phyloP scores from a whole-genome alignment of 2,113 vertebrate genomes.

The Nothoprocta pentlandii region DNA sequence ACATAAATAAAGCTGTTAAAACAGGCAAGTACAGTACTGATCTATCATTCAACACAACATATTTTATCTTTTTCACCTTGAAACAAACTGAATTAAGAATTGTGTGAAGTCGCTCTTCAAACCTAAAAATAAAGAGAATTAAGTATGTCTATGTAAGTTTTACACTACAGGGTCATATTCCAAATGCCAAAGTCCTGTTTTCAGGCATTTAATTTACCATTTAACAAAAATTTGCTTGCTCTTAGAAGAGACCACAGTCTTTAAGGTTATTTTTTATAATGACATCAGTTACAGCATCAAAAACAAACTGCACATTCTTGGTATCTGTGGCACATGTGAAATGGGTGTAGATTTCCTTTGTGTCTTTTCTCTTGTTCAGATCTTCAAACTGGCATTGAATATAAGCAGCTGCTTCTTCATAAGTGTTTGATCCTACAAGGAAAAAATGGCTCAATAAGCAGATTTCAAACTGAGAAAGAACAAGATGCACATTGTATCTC shows the following conservation, averaged over 20 bases:
- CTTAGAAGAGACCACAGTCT: constrained; percentile 97
- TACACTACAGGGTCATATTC: constrained; percentile 66
- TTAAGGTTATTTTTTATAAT: constrained; percentile 99
- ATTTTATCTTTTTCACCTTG: constrained; percentile 71
- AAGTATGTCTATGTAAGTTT: constrained; percentile 66
- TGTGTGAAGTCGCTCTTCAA: constrained; percentile 71
- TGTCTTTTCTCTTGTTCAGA: constrained; percentile 98
- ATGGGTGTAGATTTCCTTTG: constrained; percentile 98
- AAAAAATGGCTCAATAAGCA: constrained; percentile 1
- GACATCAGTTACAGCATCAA: constrained; percentile 98
- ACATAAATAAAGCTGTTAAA: constrained; percentile 96
- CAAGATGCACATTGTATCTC: rapidly evolving
- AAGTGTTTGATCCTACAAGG: constrained; percentile 92
- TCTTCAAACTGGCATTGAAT: constrained; percentile 99
- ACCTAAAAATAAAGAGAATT: constrained; percentile 71
- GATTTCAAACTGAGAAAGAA: background rate
- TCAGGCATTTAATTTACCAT: constrained; percentile 64
- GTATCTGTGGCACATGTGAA: constrained; percentile 99
- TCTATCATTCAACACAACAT: constrained; percentile 79
- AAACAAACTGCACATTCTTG: constrained; percentile 99
- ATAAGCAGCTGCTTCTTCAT: constrained; percentile 96
- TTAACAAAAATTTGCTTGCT: constrained; percentile 41
- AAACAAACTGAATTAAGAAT: constrained; percentile 74
- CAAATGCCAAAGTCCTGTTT: constrained; percentile 45
- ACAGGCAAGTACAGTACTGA: constrained; percentile 89